A percentile compares a stretch with the other conserved stretches of the same genome.
Evolutionary conservation across 2,888 invertebrate genomes (phyloP).

Genomic region (Dastarcus helophoroides): DNA sequence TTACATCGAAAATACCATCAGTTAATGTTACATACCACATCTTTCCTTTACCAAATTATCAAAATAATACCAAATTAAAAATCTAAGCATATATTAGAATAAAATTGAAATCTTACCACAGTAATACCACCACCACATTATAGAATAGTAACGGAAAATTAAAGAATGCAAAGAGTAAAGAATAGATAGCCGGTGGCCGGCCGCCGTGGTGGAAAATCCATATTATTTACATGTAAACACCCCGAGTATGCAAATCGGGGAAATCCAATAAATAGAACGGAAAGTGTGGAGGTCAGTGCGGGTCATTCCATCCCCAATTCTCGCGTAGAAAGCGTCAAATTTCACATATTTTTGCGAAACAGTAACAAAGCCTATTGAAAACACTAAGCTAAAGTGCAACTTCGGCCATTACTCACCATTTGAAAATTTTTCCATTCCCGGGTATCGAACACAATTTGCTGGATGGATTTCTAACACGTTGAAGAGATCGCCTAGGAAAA

Average conservation of each 20-base stretch:
- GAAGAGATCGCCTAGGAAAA: conserved; percentile 88
- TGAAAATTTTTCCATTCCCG: conserved; percentile 52
- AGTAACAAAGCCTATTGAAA: conserved; percentile 1
- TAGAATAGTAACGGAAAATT: conserved; percentile 19
- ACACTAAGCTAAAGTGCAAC: background rate
- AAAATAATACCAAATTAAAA: background rate
- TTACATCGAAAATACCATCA: conserved; percentile 27
- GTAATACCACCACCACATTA: conserved; percentile 31
- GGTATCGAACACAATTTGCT: conserved; percentile 75
- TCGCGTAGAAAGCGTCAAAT: too few relatives aligned
- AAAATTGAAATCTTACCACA: conserved; percentile 23
- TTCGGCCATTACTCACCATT: conserved; percentile 37
- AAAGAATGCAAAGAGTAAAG: conserved; percentile 15
- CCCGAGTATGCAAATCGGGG: too few relatives aligned
- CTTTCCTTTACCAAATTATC: background rate
- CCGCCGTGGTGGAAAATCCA: too few relatives aligned
- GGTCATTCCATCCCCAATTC: too few relatives aligned
- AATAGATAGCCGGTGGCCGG: too few relatives aligned
- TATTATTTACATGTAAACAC: too few relatives aligned
- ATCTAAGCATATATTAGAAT: too few relatives aligned
- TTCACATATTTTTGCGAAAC: too few relatives aligned
- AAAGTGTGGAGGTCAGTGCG: too few relatives aligned
- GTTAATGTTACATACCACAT: background rate
- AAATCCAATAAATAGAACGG: too few relatives aligned
- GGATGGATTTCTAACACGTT: conserved; percentile 89